These are phyloP conservation scores for Drosophila stalkeri DNA, from an alignment of 2,888 invertebrate genomes.

Conservation along the genomic window DNA sequence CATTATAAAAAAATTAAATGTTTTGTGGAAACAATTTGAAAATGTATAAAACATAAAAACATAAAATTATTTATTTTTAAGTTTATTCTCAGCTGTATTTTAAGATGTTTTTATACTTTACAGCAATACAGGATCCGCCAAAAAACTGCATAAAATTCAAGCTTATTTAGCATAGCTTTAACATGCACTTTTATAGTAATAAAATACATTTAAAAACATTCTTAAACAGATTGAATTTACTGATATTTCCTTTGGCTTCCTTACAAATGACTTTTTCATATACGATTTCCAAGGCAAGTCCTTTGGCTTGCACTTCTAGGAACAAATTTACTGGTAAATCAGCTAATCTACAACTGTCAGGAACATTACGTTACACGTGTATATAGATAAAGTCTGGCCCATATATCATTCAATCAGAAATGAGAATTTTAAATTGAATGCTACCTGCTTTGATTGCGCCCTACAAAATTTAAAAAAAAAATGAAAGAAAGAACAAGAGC, in stretches of 20 bases:
- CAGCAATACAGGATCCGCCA: too few species aligned
- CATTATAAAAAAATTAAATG: too few species aligned
- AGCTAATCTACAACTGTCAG: slow-evolving; percentile 55
- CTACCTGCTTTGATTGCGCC: slow-evolving; percentile 63
- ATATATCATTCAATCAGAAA: slow-evolving; percentile 64
- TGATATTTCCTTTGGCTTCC: neutral
- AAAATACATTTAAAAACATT: neutral
- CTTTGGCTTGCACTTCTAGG: slow-evolving; percentile 32
- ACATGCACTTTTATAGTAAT: neutral
- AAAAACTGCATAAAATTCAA: neutral
- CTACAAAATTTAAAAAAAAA: neutral
- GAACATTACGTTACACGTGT: slow-evolving; percentile 62
- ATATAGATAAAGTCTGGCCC: slow-evolving; percentile 33
- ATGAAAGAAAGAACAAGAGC: neutral
- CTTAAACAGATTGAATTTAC: neutral
- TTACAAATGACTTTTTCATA: neutral
- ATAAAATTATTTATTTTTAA: too few species aligned
- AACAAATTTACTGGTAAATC: slow-evolving; percentile 34
- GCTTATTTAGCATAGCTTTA: neutral
- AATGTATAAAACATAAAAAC: too few species aligned
- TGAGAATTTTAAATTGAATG: slow-evolving; percentile 30
- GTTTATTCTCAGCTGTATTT: too few species aligned
- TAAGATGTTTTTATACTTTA: too few species aligned
- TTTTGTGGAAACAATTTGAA: too few species aligned
- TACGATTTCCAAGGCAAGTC: neutral